Percentiles rank a stretch among this genome's conserved stretches.
Conservation (phyloP, 2,113 vertebrate genomes). For the Syrmaticus mikado region DNA sequence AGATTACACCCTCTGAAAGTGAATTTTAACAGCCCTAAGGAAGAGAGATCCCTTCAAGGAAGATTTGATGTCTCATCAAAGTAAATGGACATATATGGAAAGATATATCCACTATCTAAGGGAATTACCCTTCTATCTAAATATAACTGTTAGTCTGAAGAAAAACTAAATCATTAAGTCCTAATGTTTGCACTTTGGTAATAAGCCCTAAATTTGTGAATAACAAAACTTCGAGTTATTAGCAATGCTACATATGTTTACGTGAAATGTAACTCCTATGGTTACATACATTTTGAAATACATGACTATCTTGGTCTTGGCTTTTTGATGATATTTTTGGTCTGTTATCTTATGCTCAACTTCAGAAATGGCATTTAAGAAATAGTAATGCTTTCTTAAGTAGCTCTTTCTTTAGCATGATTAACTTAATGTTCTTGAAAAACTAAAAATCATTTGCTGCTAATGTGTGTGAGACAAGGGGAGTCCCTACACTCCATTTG, state of each 20-base stretch:
- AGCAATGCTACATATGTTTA: neutral
- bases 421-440: constrained; percentile 13
- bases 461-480: neutral
- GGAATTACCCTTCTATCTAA: neutral
- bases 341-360: constrained; percentile 25
- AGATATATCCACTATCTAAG: no score
- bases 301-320: neutral
- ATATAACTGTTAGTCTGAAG: neutral
- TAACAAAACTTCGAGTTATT: neutral
- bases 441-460: neutral
- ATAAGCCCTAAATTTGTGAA: neutral
- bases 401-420: neutral
- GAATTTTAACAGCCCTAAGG: no score
- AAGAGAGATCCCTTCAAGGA: no score
- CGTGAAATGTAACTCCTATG: no score
- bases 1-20: no score
- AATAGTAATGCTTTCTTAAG: neutral
- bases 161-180: neutral
- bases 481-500: neutral
- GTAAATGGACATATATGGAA: no score
- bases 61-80: no score
- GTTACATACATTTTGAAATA: neutral
- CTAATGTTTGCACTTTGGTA: neutral
- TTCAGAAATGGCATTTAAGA: neutral
- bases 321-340: constrained; percentile 45